Base-by-base conservation (phyloP, 1,140 invertebrate species). In the Eurosta solidaginis region DNA sequence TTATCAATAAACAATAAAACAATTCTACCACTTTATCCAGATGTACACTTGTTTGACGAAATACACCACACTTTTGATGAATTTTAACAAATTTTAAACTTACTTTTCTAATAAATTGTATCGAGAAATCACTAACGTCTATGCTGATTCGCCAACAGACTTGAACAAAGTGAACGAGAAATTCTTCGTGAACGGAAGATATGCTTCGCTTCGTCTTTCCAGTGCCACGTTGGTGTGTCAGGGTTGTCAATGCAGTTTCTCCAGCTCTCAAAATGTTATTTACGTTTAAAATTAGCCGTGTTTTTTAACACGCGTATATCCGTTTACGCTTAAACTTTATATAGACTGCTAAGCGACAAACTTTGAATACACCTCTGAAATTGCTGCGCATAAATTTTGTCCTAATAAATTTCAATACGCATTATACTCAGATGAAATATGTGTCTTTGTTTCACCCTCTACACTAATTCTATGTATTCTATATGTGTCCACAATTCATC, bases 151-250 rank as follows among this genome's bases (percentile, higher is more conserved):
- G 85, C 83, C 85, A 83, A 87, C 83, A 87, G 84, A 83, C 82
- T 82, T 81, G 84, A 85, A 87, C 84, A 87, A 87, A 87, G 85
- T 87, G 85, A 83, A 87, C 81, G 85, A 87, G 85, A 77, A 63
- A 68, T 33, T 68, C 59, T 29, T 68, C 59, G 59, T 68, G 33
- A 68, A 68, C 33, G 59, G 40, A 68, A 68, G 36, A 68, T 68
- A 68, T 68, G 59, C 59, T 33, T 40, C 59, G n/a, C 59, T 68
- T 68, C 59, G 59, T 68, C 59, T 68, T 68, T 68, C 59, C 59
- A 68, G n/a, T 68, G 59, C 29, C 59, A 68, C 59, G 59, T 68
- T 68, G 59, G n/a, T 42, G n/a, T n/a, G 33, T 20, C 29, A 68
- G 59, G 59, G 59, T 40, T 68, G 33, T n/a, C 33, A n/a, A 22